Evolutionary conservation across 2,797 vertebrate genomes (phyloP).

Genomic region (Hipposideros larvatus): DNA sequence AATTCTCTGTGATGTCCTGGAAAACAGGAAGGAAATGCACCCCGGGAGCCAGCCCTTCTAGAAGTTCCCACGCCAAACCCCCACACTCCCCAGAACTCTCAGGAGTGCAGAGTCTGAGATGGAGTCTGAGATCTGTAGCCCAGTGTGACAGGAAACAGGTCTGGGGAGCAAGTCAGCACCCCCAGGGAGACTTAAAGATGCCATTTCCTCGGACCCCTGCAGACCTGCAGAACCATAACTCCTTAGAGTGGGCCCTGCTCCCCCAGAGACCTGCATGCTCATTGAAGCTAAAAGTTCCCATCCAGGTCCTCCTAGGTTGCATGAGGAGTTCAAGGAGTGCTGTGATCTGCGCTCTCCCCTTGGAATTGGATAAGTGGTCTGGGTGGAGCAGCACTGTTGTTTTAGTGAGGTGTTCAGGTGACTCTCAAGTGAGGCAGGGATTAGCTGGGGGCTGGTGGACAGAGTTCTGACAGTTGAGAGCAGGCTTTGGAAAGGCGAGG

Average conservation of each 20-base stretch:
- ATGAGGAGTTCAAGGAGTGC: background rate
- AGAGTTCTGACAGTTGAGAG: background rate
- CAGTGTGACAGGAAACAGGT: background rate
- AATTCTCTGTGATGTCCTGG: background rate
- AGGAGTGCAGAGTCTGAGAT: background rate
- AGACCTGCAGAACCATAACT: background rate
- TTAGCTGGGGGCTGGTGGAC: no score
- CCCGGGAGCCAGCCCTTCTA: accelerated
- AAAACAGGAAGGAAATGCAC: background rate
- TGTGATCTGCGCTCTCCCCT: background rate
- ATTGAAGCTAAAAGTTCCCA: background rate
- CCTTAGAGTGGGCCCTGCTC: background rate
- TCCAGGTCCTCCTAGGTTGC: background rate
- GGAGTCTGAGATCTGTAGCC: background rate
- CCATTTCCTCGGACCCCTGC: background rate
- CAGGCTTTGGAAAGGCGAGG: background rate
- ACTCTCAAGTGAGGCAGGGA: background rate
- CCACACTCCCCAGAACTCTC: no score
- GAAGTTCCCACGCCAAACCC: background rate
- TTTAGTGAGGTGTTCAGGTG: background rate
- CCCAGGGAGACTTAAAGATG: background rate
- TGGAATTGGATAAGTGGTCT: background rate
- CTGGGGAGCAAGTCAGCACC: no score
- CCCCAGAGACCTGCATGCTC: background rate
- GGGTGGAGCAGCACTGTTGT: background rate